Evolutionary conservation across 2,888 invertebrate species (phyloP).

Genomic region (Oxycera nigricornis): DNA sequence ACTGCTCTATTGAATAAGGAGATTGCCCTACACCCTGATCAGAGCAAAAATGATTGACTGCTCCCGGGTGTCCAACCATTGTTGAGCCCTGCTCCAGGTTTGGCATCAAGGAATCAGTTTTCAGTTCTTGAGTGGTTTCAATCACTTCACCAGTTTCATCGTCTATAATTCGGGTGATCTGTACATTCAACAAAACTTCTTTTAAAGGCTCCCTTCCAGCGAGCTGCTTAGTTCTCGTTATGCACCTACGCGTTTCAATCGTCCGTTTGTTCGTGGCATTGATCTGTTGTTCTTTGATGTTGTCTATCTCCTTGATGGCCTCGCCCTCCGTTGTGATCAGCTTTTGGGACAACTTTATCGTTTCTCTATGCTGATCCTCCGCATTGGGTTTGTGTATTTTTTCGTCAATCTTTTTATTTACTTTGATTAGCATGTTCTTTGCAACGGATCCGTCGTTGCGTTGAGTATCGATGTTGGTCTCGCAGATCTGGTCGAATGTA

Average conservation of each 20-base stretch:
- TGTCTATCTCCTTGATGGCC: background rate
- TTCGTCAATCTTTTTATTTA: background rate
- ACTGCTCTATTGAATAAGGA: background rate
- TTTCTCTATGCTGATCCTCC: background rate
- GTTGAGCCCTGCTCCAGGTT: background rate
- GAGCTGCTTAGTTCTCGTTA: background rate
- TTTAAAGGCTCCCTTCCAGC: background rate
- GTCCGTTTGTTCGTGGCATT: background rate
- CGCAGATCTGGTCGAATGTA: background rate
- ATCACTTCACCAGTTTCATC: background rate
- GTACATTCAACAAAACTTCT: background rate
- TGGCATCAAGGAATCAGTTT: background rate
- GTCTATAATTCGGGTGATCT: background rate
- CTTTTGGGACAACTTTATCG: background rate
- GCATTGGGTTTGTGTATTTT: background rate
- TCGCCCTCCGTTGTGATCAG: background rate
- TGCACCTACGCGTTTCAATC: background rate
- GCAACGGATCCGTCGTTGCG: background rate
- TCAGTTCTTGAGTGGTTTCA: background rate
- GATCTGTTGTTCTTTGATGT: background rate
- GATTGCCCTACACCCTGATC: background rate
- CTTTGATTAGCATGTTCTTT: background rate
- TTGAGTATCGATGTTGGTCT: background rate
- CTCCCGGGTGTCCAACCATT: background rate
- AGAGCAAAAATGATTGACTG: too few relatives aligned